Base-by-base conservation (phyloP, 2,888 invertebrate species). In the Argyra leucocephala region DNA sequence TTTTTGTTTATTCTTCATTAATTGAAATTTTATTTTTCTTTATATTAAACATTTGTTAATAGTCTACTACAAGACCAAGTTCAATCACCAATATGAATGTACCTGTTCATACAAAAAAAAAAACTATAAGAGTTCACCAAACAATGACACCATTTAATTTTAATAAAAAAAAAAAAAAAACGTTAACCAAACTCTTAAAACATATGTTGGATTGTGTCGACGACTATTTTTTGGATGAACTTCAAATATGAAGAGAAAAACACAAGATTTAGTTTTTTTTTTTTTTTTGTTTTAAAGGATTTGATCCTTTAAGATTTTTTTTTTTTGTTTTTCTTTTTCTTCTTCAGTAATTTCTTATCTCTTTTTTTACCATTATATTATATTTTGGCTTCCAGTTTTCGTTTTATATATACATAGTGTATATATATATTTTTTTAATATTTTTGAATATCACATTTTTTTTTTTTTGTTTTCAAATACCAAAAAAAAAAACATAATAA, bases 151-250 rank as follows among this genome's bases (percentile, higher is more conserved):
- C 58, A 31, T 48, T 48, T 48, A 48, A 48, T 18, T 18, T 48
- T 48, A 31, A 31, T 6, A 31, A 31, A 1, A 31, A 31, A 7
- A 31, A 31, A 10, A 31, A 31, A 31, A 31, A 31, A 31, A 31
- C 7, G 12, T 7, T 6, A 6, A 26, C 7, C 4, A 31, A 31
- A 31, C 4, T 31, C 12, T 10, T 31, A 31, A 31, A 48, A 48
- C 48, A 48, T 48, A 48, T 48, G 48, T 48, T 48, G n/a, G 2
- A 48, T 48, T 48, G 61, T 10, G 18, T 18, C 21, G 62, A 63
- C 63, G 63, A 63, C 62, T 65, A 63, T 59, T 65, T 65, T 65
- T 60, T 63, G 23, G 48, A 37, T 65, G 37, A 63, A 65, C 65
- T 62, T 65, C 62, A 62, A 63, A 65, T 36, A 63, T 65, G 63